Conservation (phyloP, 2,113 vertebrate species). For the Suncus etruscus region DNA sequence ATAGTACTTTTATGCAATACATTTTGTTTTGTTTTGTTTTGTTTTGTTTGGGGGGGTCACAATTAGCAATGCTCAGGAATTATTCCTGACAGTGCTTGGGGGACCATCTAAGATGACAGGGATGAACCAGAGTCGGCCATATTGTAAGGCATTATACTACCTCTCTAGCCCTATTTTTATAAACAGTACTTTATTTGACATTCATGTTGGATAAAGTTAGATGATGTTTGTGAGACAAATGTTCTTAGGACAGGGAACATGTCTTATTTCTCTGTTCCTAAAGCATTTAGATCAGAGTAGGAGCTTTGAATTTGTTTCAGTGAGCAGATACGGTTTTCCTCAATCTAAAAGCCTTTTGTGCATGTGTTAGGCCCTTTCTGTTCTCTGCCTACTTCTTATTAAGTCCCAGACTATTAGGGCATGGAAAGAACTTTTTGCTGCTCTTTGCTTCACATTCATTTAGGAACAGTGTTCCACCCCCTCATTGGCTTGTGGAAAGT, state of each 20-base stretch:
- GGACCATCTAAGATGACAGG: too few relatives aligned
- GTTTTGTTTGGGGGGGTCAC: too few relatives aligned
- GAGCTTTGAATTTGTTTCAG: not conserved
- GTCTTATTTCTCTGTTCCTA: not conserved
- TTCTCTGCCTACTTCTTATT: not conserved
- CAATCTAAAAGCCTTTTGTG: not conserved
- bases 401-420: too few relatives aligned
- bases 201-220: not conserved
- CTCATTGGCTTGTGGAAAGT: not conserved
- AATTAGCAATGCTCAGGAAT: too few relatives aligned
- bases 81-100: too few relatives aligned
- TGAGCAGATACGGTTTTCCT: not conserved
- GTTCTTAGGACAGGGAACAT: not conserved
- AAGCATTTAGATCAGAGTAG: not conserved
- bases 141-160: too few relatives aligned
- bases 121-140: too few relatives aligned
- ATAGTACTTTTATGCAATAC: too few relatives aligned
- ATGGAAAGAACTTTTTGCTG: not conserved
- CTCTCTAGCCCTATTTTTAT: too few relatives aligned
- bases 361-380: not conserved
- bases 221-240: not conserved
- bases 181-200: too few relatives aligned
- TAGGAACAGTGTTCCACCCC: not conserved
- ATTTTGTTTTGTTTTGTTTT: not conserved
- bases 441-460: too few relatives aligned